Percentiles rank a stretch among this genome's conserved stretches.
These are phyloP conservation scores for Ariolimax columbianus DNA, from an alignment of 2,888 invertebrate genomes.

Conservation along the genomic window DNA sequence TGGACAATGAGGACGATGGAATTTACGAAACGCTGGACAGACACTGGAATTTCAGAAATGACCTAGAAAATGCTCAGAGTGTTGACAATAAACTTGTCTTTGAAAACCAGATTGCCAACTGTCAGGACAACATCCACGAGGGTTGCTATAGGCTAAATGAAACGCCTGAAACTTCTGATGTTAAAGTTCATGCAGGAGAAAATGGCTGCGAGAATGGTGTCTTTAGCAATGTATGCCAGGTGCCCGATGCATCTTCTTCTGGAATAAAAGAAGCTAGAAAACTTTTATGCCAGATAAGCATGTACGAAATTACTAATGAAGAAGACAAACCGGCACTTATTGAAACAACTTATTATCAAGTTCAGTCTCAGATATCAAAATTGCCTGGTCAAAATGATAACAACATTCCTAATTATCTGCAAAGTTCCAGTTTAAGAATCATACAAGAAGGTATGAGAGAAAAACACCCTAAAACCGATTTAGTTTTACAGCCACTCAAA, in stretches of 20 bases:
- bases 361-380: not conserved
- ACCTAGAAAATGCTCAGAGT: too few relatives aligned
- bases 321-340: not conserved
- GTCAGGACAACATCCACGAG: not conserved
- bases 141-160: not conserved
- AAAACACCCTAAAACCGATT: not conserved
- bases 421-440: not conserved
- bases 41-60: constrained; percentile 21
- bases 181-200: not conserved
- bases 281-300: constrained; percentile 23
- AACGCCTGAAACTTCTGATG: not conserved
- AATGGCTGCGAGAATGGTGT: not conserved
- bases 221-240: not conserved
- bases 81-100: not conserved
- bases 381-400: not conserved
- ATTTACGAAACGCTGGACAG: constrained; percentile 44
- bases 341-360: constrained; percentile 27
- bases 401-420: not conserved
- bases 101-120: not conserved
- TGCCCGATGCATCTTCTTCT: not conserved
- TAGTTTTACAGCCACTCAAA: not conserved
- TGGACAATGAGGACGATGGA: constrained; percentile 26
- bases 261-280: not conserved
- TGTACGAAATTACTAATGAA: constrained; percentile 7
- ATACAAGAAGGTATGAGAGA: not conserved